Base-by-base conservation (phyloP, 30 jellyfish, hydroid and myxozoan species). In the Calvadosia cruxmelitensis region DNA sequence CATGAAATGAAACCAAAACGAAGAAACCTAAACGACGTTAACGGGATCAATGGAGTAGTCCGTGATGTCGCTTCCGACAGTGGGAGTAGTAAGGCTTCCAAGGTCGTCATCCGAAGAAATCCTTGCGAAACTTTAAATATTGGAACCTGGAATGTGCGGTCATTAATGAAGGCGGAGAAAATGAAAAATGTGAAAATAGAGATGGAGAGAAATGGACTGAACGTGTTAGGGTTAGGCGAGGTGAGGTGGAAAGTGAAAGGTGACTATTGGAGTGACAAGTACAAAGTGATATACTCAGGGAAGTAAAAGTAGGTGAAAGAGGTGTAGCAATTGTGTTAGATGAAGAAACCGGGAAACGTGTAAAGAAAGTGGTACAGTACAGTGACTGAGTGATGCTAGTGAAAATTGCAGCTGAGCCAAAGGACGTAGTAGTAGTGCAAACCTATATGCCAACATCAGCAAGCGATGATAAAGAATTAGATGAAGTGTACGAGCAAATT, bases 81-180 rank as follows among this genome's bases (percentile, higher is more conserved):
- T n/a, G n/a, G n/a, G n/a, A n/a, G n/a, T n/a, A n/a, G n/a, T n/a
- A n/a, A n/a, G n/a, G n/a, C n/a, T n/a, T n/a, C n/a, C n/a, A n/a
- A n/a, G n/a, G n/a, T n/a, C n/a, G n/a, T n/a, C n/a, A n/a, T n/a
- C n/a, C n/a, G n/a, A n/a, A n/a, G n/a, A n/a, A n/a, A n/a, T n/a
- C n/a, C n/a, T n/a, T n/a, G n/a, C n/a, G n/a, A n/a, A n/a, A n/a
- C n/a, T n/a, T n/a, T n/a, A n/a, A n/a, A 31, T 25, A 53, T 73
- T 13, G 69, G 53, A 12, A 73, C 77, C 31, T 73, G 84, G 84
- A 61, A 73, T 29, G 78, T 62, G 3, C 28, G 77, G 29, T 29
- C 77, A 0, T 28, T 61, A 1, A 5, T 1, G 24, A 51, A 61
- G 31, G 29, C 28, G 5, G 76, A 76, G 13, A 62, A 73, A 42